phyloP scores from a whole-genome alignment of 1,140 invertebrate species.

The Drosophila busckii region DNA sequence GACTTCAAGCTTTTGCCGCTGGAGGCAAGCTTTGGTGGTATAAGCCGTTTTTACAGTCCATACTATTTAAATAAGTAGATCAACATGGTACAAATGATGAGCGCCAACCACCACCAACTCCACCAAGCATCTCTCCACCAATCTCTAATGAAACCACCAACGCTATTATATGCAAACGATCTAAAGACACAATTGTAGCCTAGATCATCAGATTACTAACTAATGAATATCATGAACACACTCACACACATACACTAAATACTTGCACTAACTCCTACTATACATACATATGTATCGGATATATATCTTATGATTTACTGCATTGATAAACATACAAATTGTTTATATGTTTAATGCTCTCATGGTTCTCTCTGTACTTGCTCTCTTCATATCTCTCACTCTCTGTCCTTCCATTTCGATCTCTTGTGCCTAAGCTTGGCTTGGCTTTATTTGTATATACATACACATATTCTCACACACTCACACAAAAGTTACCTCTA shows the following conservation, averaged over 20 bases:
- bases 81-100: neutral
- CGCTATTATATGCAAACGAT: neutral
- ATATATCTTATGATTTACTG: too few relatives aligned
- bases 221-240: neutral
- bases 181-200: neutral
- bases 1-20: constrained; percentile 74
- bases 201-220: neutral
- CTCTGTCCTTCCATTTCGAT: neutral
- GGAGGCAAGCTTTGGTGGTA: constrained; percentile 75
- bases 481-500: too few relatives aligned
- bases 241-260: too few relatives aligned
- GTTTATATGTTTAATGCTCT: too few relatives aligned
- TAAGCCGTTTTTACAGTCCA: constrained; percentile 77
- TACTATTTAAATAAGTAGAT: constrained; percentile 72
- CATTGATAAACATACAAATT: too few relatives aligned
- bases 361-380: too few relatives aligned
- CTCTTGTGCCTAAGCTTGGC: too few relatives aligned
- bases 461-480: too few relatives aligned
- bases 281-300: constrained; percentile 14
- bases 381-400: too few relatives aligned
- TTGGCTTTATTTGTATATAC: too few relatives aligned
- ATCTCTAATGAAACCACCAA: neutral
- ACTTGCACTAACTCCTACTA: too few relatives aligned
- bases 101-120: neutral
- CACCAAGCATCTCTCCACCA: neutral